Evolutionary conservation across 2,888 invertebrate genomes (phyloP), one percentile per base, ranked within the genome.

Genomic region (Orthosia gothica): DNA sequence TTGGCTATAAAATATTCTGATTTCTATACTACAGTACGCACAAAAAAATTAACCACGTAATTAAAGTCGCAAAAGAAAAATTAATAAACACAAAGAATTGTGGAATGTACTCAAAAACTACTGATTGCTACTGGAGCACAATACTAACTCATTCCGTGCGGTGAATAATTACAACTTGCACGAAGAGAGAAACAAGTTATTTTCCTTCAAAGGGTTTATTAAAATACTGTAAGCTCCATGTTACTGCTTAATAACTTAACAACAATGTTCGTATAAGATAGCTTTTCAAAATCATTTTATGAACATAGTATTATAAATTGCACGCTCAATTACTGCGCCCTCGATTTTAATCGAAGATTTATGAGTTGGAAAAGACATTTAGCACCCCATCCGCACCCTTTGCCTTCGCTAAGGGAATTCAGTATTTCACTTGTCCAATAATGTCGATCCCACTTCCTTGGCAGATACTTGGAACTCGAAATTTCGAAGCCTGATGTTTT

Each of bases 351-450:
- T 90, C 89, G 88, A 90, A 89, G 88, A 92, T 92, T 92, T 92
- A 92, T 92, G 90, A 89, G 82, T 88, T 84, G 82, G 88, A 89
- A 89, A 87, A 88, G 90, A 88, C 91, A 88, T 91, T 92, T 89
- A 90, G 83, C 92, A 90, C 90, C 90, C 90, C 86, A 90, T 92
- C 89, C 87, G 81, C 88, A 88, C 90, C 89, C 88, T 89, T 90
- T 88, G 75, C 86, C 84, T 87, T 87, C 74, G 81, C 76, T 82
- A 54, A 83, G 84, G 87, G 81, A 86, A 90, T 89, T 88, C 87
- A 83, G 88, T 91, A 89, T 90, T 91, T 90, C 85, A 88, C 85
- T 81, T 72, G 81, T 83, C 82, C 84, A 85, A 84, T 87, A 82
- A 85, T 20, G 71, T 79, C 80, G 74, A 82, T 79, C 71, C 62